These are phyloP conservation scores for Rhagoletis pomonella DNA, from an alignment of 1,140 invertebrate species.

Conservation along the genomic window DNA sequence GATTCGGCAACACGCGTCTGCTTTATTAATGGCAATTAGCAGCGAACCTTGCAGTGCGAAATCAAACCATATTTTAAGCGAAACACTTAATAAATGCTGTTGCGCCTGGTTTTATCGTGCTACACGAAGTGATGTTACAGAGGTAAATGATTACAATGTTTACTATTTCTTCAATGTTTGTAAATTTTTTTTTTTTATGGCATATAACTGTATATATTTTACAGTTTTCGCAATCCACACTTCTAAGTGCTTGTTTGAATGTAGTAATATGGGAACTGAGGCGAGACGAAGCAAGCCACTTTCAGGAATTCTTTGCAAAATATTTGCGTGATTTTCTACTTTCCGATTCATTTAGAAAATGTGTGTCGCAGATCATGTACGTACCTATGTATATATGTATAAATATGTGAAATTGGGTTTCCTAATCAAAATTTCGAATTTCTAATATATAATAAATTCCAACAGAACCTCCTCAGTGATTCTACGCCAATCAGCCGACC, in stretches of 20 bases:
- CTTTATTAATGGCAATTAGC: slow-evolving; percentile 65
- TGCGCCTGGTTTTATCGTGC: slow-evolving; percentile 70
- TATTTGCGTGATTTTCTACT: slow-evolving; percentile 65
- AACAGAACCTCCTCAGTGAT: slow-evolving; percentile 65
- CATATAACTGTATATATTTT: not conserved
- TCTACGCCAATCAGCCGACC: slow-evolving; percentile 62
- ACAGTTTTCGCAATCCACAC: slow-evolving; percentile 68
- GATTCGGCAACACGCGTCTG: slow-evolving; percentile 71
- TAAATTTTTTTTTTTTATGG: not conserved
- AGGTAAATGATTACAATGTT: not conserved
- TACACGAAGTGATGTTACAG: slow-evolving; percentile 51
- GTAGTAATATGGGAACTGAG: slow-evolving; percentile 64
- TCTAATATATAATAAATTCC: not conserved
- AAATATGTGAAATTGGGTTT: not conserved
- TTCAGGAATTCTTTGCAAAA: slow-evolving; percentile 61
- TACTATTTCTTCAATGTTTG: not conserved
- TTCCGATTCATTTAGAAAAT: slow-evolving; percentile 62
- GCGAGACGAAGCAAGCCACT: slow-evolving; percentile 59
- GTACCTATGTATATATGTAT: slow-evolving; percentile 50
- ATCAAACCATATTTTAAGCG: slow-evolving; percentile 60
- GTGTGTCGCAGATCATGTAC: slow-evolving; percentile 63
- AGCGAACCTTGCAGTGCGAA: slow-evolving; percentile 63
- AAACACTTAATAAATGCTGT: slow-evolving; percentile 67
- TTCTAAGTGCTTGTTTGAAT: slow-evolving; percentile 63
- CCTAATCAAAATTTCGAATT: not conserved